These are phyloP conservation scores for Megastigmus dorsalis DNA, from an alignment of 2,888 invertebrate species.

Conservation along the genomic window DNA sequence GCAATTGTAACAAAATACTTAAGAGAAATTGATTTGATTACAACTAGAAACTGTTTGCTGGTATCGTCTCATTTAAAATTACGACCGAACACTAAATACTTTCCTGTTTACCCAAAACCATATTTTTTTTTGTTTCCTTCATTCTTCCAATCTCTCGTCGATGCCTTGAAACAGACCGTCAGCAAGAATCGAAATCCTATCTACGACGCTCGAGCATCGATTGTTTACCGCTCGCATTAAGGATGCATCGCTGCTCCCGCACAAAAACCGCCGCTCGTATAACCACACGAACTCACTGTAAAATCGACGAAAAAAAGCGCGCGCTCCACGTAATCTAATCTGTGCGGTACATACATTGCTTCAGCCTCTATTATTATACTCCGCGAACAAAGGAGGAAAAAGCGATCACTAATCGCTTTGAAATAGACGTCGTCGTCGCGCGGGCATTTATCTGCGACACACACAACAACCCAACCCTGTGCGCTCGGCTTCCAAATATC, in stretches of 20 bases:
- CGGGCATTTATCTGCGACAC: not conserved
- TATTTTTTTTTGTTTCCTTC: too few relatives aligned
- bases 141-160: not conserved
- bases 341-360: not conserved
- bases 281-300: not conserved
- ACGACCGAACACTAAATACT: too few relatives aligned
- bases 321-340: slow-evolving; percentile 47
- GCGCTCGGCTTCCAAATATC: slow-evolving; percentile 1
- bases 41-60: too few relatives aligned
- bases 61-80: too few relatives aligned
- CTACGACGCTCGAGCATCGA: not conserved
- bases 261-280: not conserved
- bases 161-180: not conserved
- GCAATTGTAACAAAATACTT: too few relatives aligned
- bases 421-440: slow-evolving; percentile 33
- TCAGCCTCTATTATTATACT: slow-evolving; percentile 13
- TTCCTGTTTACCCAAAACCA: too few relatives aligned
- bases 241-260: not conserved
- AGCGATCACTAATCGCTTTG: slow-evolving; percentile 40
- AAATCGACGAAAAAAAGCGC: slow-evolving; percentile 2
- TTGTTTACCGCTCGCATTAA: not conserved
- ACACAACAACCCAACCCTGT: too few relatives aligned
- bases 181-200: not conserved
- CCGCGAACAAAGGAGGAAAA: slow-evolving; percentile 17
- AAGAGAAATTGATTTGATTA: too few relatives aligned